Evolutionary conservation across 2,113 vertebrate species (phyloP), one percentile per base, ranked within the genome.

Genomic region (Accipiter cooperii): DNA sequence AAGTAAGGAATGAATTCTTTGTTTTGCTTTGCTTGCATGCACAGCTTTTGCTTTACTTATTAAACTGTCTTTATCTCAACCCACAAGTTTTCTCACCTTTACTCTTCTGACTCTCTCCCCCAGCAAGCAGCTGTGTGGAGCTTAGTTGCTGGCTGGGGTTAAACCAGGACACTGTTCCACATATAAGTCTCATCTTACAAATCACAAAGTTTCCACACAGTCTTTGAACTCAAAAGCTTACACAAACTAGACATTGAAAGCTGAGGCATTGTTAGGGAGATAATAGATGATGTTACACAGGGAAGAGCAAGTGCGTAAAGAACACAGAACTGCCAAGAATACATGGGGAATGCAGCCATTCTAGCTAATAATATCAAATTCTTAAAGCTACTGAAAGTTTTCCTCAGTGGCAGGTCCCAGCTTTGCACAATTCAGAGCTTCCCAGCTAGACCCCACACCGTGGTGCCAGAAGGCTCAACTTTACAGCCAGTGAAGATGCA

Each of bases 151-250:
- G 28, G 52, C 52, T 54, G 52, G 52, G 52, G 10, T 54, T 54
- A 29, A 54, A 54, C 52, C 28, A 54, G 52, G 52, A 54, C 28
- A 47, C 29, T 81, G 31, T 80, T 68, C 55, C n/a, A 26, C 38
- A 10, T 76, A 44, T 65, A 74, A 6, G 7, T 84, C 64, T 88
- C 64, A 84, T 26, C 68, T 87, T 87, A 92, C 49, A 95, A 78
- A 90, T 78, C 68, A 96, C 55, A 64, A 92, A 75, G 76, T 81
- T 96, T 90, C 55, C 33, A 55, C 17, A 40, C 42, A 64, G 29
- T 71, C 83, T 95, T 96, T 97, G 88, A 92, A 94, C 42, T 71
- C 63, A 58, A 77, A 91, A 86, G 33, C 70, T 91, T 94, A 75
- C 22, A 93, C 42, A 89, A 95, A 86, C 46, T 71, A 87, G 76